Conservation (phyloP, 2,113 vertebrate genomes). For the Prionailurus bengalensis region DNA sequence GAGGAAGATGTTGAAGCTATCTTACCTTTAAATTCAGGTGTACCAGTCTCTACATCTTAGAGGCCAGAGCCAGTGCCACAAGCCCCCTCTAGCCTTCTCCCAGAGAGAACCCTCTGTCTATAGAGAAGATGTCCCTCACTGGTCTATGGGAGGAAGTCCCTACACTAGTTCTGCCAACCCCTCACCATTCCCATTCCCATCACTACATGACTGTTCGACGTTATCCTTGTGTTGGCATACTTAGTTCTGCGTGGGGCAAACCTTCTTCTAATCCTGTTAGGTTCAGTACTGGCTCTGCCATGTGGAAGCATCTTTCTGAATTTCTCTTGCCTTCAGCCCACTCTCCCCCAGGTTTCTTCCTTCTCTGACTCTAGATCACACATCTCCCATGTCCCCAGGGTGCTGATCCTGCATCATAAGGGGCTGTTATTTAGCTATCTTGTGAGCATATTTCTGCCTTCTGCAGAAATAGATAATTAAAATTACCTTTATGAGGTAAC, state of each 20-base stretch:
- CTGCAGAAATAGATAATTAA: neutral
- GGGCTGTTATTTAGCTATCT: neutral
- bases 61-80: neutral
- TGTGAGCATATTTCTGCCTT: neutral
- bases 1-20: neutral
- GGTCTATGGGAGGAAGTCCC: neutral
- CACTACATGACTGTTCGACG: no score
- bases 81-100: neutral
- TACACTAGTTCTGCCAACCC: neutral
- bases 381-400: neutral
- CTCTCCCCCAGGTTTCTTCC: neutral
- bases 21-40: neutral
- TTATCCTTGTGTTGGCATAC: neutral
- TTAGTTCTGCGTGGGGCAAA: neutral
- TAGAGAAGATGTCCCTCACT: neutral
- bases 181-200: neutral
- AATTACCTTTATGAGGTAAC: neutral
- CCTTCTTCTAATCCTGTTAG: neutral
- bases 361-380: neutral
- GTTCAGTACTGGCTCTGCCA: neutral
- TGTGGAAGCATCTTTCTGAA: neutral
- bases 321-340: neutral
- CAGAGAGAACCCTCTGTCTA: neutral
- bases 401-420: neutral
- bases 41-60: neutral